Evolutionary conservation across 2,888 invertebrate genomes (phyloP).

Genomic region (Diadromus collaris): DNA sequence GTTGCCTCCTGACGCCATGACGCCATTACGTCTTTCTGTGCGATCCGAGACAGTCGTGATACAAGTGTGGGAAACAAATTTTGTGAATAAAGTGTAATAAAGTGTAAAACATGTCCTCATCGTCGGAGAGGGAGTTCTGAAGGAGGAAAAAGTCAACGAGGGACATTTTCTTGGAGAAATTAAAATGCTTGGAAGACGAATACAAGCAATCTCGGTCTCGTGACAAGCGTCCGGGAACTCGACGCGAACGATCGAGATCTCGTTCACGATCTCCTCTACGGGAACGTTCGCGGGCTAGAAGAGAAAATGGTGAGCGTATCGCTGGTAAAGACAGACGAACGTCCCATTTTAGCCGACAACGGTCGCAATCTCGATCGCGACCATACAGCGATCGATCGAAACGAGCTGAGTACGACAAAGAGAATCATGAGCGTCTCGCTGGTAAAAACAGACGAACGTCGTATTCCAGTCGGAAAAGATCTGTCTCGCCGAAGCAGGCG

Average conservation of each 20-base stretch:
- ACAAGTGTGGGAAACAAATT: conserved; percentile 24
- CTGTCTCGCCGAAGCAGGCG: neutral
- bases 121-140: conserved; percentile 27
- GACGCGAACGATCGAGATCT: conserved; percentile 33
- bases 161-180: conserved; percentile 41
- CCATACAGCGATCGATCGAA: conserved; percentile 45
- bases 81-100: no score
- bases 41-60: conserved; percentile 51
- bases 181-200: conserved; percentile 43
- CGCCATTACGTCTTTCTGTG: conserved; percentile 54
- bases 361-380: conserved; percentile 32
- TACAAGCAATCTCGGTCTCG: conserved; percentile 32
- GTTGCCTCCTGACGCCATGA: conserved; percentile 17
- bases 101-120: conserved; percentile 36
- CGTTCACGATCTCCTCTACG: conserved; percentile 21
- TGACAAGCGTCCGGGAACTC: conserved; percentile 12
- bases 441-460: conserved; percentile 54
- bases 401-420: conserved; percentile 45
- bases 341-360: conserved; percentile 37
- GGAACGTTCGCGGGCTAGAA: conserved; percentile 20
- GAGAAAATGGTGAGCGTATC: conserved; percentile 54
- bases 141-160: conserved; percentile 25
- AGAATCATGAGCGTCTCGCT: conserved; percentile 54
- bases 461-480: conserved; percentile 20
- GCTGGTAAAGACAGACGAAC: conserved; percentile 53